phyloP scores from a whole-genome alignment of 2,113 vertebrate species.

The Pseudorectes ferrugineus region DNA sequence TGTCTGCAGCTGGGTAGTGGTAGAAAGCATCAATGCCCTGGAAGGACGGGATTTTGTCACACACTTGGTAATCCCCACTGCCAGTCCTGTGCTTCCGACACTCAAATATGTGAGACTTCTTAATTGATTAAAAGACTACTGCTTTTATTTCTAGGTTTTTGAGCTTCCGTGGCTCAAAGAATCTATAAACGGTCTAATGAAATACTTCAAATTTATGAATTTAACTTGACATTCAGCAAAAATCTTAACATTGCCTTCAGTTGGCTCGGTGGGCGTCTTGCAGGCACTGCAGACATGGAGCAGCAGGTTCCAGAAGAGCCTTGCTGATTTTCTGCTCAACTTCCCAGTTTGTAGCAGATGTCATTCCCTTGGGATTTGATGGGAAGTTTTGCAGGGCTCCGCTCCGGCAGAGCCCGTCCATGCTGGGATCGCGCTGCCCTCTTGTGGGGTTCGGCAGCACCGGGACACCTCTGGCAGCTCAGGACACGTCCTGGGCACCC shows the following conservation, averaged over 20 bases:
- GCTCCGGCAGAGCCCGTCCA: neutral
- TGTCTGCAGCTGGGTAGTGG: neutral
- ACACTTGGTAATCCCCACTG: neutral
- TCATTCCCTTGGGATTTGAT: neutral
- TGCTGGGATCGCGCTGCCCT: conserved; percentile 57
- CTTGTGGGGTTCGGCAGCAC: conserved; percentile 44
- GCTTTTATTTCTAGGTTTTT: neutral
- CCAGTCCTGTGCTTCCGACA: neutral
- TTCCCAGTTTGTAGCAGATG: neutral
- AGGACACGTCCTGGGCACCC: neutral
- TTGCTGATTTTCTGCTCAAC: neutral
- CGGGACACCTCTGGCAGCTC: neutral
- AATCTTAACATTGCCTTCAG: neutral
- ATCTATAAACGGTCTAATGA: neutral
- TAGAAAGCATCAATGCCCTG: neutral
- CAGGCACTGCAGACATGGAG: neutral
- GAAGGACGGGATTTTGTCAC: neutral
- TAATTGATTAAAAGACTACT: neutral
- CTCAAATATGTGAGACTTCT: neutral
- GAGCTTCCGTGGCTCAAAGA: neutral
- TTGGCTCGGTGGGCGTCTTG: neutral
- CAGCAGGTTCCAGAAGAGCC: neutral
- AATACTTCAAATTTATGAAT: neutral
- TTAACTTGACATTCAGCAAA: neutral
- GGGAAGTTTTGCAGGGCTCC: neutral